These are phyloP conservation scores for Ommatoiulus sabulosus DNA, from an alignment of 2,888 invertebrate species.

Conservation along the genomic window DNA sequence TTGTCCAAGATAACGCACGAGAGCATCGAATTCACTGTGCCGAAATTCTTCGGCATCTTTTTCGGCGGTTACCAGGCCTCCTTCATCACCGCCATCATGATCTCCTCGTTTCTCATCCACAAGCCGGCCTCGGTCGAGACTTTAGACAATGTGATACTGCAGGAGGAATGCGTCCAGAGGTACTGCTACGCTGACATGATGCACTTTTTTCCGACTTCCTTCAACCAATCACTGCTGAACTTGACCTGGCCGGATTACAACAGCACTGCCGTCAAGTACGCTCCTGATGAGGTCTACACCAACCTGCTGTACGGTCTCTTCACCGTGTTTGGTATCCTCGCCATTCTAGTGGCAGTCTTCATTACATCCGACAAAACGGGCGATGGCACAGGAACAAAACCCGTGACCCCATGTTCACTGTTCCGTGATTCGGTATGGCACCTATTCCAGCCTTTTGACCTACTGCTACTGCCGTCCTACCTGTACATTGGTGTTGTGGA, in stretches of 20 bases:
- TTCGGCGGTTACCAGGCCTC: slow-evolving; percentile 45
- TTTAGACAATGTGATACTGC: not conserved
- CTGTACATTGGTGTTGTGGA: slow-evolving; percentile 42
- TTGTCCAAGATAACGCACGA: not conserved
- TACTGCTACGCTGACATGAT: slow-evolving; percentile 20
- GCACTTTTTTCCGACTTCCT: not conserved
- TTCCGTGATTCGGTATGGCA: not conserved
- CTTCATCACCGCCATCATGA: slow-evolving; percentile 35
- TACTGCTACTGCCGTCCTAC: not conserved
- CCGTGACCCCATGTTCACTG: not conserved
- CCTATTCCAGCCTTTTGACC: slow-evolving; percentile 27
- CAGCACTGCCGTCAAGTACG: not conserved
- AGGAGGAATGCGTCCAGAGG: slow-evolving; percentile 38
- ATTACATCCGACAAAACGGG: slow-evolving; percentile 34
- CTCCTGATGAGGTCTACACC: not conserved
- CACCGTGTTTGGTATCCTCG: slow-evolving; percentile 4
- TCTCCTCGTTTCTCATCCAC: slow-evolving; percentile 45
- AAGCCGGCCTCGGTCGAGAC: slow-evolving; percentile 15
- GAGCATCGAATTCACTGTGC: not conserved
- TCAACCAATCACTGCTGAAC: not conserved
- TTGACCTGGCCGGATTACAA: no score
- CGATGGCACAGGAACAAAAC: not conserved
- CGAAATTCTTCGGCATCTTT: slow-evolving; percentile 42
- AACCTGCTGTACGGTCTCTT: not conserved
- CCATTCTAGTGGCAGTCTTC: not conserved